Base-by-base conservation (phyloP, 2,888 invertebrate species). In the Leptura quadrifasciata region DNA sequence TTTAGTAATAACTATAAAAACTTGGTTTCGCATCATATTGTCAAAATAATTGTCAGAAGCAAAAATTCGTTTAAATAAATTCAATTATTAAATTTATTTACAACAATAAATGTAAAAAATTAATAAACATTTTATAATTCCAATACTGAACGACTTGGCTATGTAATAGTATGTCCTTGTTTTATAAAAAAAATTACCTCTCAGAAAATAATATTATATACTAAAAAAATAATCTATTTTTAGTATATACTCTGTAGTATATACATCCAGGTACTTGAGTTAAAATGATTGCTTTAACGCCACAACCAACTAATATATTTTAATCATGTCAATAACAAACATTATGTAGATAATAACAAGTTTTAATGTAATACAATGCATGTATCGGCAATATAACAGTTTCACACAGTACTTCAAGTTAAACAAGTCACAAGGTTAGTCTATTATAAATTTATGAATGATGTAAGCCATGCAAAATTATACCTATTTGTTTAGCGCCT, bases 381-480 rank as follows among this genome's bases (percentile, higher is more conserved):
- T 54, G 27, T 31, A 31, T 31, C 27, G 27, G 8, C 27, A 54
- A 17, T 18, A 54, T 31, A 31, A 24, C 31, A 61, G 12, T 61
- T 61, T 61, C 61, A 27, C 61, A 27, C 35, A 35, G 0, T 54
- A 54, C 18, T 18, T 6, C 18, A 54, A 54, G 54, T 54, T 18
- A 54, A 18, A 54, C 54, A 54, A 18, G 58, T 58, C 18, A 17
- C 61, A 61, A 61, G 61, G 61, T 61, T 61, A 61, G 27, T 2
- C 31, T 35, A 27, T 17, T 17, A 21, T 24, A 31, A 61, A 31
- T 31, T 61, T 61, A n/a, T 61, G 27, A 61, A 61, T 61, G 61
- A 61, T 61, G 61, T 61, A 61, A 61, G 17, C 20, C 21, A 58
- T 24, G 1, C 24, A 24, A 12, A 39, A 39, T 39, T 17, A 18